These are phyloP conservation scores for Campylorhamphus procurvoides DNA, from an alignment of 2,113 vertebrate genomes.

Conservation along the genomic window DNA sequence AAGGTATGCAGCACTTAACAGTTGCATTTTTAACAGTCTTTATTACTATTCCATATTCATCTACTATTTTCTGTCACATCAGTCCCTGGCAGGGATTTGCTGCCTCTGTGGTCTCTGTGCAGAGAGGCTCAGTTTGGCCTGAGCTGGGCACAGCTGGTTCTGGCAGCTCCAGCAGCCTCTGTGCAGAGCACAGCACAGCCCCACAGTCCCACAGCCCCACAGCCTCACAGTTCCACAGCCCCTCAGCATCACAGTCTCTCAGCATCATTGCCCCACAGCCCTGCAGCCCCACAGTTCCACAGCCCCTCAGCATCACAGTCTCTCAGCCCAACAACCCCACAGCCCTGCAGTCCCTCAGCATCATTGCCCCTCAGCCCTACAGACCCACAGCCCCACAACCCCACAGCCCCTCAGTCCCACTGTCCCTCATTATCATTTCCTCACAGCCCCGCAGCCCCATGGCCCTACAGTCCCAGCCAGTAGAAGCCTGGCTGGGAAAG, in stretches of 20 bases:
- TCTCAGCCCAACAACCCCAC: too few relatives aligned
- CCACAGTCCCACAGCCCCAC: too few relatives aligned
- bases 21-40: not conserved
- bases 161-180: fast-evolving
- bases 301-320: not conserved
- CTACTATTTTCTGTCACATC: not conserved
- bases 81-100: fast-evolving
- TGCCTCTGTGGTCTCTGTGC: not conserved
- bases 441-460: not conserved
- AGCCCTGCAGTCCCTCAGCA: too few relatives aligned
- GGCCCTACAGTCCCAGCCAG: fast-evolving
- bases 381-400: too few relatives aligned
- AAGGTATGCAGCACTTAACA: not conserved
- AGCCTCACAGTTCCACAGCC: not conserved
- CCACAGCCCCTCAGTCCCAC: too few relatives aligned
- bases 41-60: not conserved
- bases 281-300: too few relatives aligned
- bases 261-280: not conserved
- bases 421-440: too few relatives aligned
- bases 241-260: not conserved
- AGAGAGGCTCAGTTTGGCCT: fast-evolving
- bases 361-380: too few relatives aligned
- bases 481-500: too few relatives aligned
- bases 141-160: fast-evolving
- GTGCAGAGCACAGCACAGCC: not conserved